Evolutionary conservation across 2,888 invertebrate species (phyloP).

Genomic region (Meandrusa payeni): DNA sequence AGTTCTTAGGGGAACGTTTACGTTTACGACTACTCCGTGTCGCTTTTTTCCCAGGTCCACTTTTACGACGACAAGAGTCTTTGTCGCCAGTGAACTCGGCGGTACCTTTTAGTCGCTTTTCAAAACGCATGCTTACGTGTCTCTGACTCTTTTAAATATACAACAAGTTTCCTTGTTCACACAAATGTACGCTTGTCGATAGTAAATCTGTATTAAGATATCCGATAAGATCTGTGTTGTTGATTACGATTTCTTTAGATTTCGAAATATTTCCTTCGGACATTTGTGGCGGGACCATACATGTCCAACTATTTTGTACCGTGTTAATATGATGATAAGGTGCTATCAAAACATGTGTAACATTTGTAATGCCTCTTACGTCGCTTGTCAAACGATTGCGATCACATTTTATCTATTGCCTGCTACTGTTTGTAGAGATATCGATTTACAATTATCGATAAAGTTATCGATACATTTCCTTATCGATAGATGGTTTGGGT

Average conservation of each 20-base stretch:
- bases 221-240: background rate
- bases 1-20: no score
- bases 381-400: slow-evolving; percentile 15
- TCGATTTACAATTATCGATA: slow-evolving; percentile 30
- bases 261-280: background rate
- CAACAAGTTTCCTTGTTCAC: no score
- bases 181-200: background rate
- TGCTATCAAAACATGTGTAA: slow-evolving; percentile 13
- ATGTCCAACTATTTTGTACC: slow-evolving; percentile 2
- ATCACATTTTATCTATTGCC: slow-evolving; percentile 26
- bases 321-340: slow-evolving; percentile 13
- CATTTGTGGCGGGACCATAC: no score
- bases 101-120: no score
- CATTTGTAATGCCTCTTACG: slow-evolving; percentile 18
- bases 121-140: no score
- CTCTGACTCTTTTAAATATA: no score
- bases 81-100: no score
- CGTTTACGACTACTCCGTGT: no score
- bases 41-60: no score
- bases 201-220: background rate
- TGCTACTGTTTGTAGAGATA: slow-evolving; percentile 31
- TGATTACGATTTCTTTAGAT: background rate
- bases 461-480: slow-evolving; percentile 18
- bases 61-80: no score
- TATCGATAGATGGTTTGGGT: slow-evolving; percentile 10